Conservation (phyloP, 2,797 vertebrate genomes). For the Prionace glauca region DNA sequence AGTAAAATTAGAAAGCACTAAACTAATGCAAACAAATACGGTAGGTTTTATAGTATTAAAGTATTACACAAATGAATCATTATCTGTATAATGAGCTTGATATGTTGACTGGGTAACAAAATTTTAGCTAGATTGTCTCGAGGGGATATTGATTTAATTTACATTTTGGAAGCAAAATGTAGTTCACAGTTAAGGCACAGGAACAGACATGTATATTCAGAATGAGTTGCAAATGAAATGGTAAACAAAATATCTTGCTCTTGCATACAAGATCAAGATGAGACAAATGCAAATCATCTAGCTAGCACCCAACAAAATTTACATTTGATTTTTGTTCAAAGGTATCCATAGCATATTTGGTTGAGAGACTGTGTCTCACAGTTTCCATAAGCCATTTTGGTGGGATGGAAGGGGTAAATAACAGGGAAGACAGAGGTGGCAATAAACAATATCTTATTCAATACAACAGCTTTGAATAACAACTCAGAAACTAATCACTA, state of each 20-base stretch:
- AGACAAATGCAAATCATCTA: neutral
- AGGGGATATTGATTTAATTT: neutral
- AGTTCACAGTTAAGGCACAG: neutral
- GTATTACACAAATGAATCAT: neutral
- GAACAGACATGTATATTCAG: neutral
- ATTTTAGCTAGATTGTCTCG: neutral
- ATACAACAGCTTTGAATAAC: neutral
- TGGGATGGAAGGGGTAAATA: neutral
- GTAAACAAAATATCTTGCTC: neutral
- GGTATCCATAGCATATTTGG: neutral
- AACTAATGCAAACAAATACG: neutral
- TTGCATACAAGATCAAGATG: neutral
- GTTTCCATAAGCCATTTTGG: neutral
- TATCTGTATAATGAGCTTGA: neutral
- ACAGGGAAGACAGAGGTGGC: neutral
- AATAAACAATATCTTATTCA: neutral
- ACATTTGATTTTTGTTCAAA: neutral
- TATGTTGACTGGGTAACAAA: neutral
- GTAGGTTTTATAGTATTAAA: neutral
- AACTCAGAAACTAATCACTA: too few species aligned
- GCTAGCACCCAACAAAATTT: neutral
- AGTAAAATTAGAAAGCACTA: neutral
- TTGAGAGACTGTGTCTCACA: too few species aligned
- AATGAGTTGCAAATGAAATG: neutral
- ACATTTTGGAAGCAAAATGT: neutral